These are phyloP conservation scores for Fragum fragum DNA, from an alignment of 2,888 invertebrate species.

Conservation along the genomic window DNA sequence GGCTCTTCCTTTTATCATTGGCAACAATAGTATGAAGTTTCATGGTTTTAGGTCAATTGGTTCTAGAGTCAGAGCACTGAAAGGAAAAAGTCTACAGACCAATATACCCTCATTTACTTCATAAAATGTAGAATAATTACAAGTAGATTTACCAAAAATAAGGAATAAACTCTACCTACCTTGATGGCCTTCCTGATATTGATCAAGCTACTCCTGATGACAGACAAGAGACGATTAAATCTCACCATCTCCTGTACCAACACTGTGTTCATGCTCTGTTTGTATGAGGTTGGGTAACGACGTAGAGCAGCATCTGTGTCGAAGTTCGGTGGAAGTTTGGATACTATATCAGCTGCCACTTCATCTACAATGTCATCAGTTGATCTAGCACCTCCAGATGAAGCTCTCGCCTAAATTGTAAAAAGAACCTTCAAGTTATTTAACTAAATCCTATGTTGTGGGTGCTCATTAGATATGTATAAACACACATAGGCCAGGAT, in stretches of 20 bases:
- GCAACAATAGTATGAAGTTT: no score
- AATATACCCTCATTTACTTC: no score
- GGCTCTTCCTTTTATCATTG: no score
- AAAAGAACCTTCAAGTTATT: no score
- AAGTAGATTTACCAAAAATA: no score
- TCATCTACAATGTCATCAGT: slow-evolving; percentile 93
- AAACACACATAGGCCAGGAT: no score
- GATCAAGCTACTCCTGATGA: slow-evolving; percentile 83
- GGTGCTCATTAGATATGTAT: no score
- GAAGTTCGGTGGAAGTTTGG: slow-evolving; percentile 87
- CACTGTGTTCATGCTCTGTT: slow-evolving; percentile 87
- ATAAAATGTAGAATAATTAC: no score
- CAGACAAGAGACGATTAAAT: slow-evolving; percentile 86
- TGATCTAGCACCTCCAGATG: slow-evolving; percentile 89
- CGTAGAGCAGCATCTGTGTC: slow-evolving; percentile 85
- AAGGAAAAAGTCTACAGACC: no score
- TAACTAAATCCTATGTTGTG: no score
- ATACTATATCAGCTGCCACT: slow-evolving; percentile 93
- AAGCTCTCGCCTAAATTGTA: slow-evolving; percentile 82
- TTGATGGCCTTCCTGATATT: slow-evolving; percentile 87
- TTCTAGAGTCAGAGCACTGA: no score
- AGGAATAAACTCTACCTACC: slow-evolving; percentile 75
- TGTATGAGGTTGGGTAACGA: slow-evolving; percentile 87
- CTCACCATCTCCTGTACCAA: slow-evolving; percentile 87
- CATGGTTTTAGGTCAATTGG: no score